A percentile compares a stretch with the other conserved stretches of the same genome.
phyloP scores from a whole-genome alignment of 1,140 invertebrate genomes.

The Leptopilina boulardi region DNA sequence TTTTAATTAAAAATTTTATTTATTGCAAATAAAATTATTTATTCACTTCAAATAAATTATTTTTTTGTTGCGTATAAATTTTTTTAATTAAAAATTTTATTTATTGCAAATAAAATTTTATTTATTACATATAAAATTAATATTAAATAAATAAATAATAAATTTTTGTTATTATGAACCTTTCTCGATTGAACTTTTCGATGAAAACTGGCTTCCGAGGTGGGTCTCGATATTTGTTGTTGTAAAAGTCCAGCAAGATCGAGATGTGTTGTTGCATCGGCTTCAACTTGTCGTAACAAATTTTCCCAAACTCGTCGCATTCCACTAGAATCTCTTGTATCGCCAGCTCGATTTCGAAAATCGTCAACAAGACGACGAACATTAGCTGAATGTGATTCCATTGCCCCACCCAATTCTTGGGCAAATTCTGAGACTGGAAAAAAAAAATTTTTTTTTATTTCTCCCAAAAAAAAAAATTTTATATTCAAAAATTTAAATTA shows the following conservation, averaged over 20 bases:
- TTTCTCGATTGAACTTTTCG: slow-evolving; percentile 95
- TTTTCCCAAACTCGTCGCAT: slow-evolving; percentile 95
- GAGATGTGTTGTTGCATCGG: slow-evolving; percentile 92
- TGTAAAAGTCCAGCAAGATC: slow-evolving; percentile 91
- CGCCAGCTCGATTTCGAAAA: slow-evolving; percentile 90
- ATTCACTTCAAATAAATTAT: too few relatives aligned
- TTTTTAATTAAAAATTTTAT: too few relatives aligned
- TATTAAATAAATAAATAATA: too few relatives aligned
- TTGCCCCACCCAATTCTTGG: slow-evolving; percentile 91
- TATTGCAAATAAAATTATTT: neutral
- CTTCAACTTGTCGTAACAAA: slow-evolving; percentile 93
- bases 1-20: too few relatives aligned
- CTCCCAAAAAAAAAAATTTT: neutral
- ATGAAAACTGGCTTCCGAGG: slow-evolving; percentile 92
- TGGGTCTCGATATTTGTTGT: slow-evolving; percentile 88
- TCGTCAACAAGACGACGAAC: slow-evolving; percentile 91
- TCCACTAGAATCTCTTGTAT: slow-evolving; percentile 90
- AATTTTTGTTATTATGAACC: slow-evolving; percentile 65
- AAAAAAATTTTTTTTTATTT: slow-evolving; percentile 52
- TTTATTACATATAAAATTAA: too few relatives aligned
- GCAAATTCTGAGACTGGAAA: slow-evolving; percentile 94
- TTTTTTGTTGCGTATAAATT: too few relatives aligned
- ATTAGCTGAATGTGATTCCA: slow-evolving; percentile 95
- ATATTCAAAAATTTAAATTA: neutral
- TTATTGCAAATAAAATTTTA: neutral